Evolutionary conservation across 2,113 vertebrate species (phyloP).

Genomic region (Tamias sibiricus): DNA sequence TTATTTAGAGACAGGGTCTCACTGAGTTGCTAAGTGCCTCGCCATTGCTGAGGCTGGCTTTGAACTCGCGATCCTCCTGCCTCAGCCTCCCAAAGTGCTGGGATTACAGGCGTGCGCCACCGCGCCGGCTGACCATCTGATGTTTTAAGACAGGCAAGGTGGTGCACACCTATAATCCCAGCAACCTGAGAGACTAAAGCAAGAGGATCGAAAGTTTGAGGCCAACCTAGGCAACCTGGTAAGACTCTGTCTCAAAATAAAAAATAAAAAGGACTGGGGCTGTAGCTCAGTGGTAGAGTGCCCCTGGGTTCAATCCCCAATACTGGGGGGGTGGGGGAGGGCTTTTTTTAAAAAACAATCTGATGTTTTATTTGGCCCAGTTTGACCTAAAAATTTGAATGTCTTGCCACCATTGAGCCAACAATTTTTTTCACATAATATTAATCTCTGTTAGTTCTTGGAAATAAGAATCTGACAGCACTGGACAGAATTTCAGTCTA

Average conservation of each 20-base stretch:
- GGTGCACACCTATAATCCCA: background rate
- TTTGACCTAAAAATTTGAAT: background rate
- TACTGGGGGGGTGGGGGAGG: background rate
- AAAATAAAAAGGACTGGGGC: background rate
- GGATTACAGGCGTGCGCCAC: too few species aligned
- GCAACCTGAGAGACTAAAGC: background rate
- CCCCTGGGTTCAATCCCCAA: background rate
- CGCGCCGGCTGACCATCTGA: too few species aligned
- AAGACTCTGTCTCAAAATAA: background rate
- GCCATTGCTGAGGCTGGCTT: too few species aligned
- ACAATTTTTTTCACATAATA: background rate
- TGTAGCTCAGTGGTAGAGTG: background rate
- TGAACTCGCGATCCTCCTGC: too few species aligned
- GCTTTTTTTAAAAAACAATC: too few species aligned
- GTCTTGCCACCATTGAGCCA: background rate
- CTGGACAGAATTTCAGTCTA: background rate
- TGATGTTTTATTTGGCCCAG: background rate
- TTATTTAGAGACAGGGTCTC: too few species aligned
- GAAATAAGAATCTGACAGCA: background rate
- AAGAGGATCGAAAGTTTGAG: background rate
- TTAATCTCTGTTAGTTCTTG: background rate
- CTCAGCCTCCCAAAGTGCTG: too few species aligned
- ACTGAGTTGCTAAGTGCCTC: too few species aligned
- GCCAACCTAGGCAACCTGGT: background rate
- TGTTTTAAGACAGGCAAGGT: background rate